phyloP scores from a whole-genome alignment of 2,113 vertebrate genomes.

The Electrona antarctica region DNA sequence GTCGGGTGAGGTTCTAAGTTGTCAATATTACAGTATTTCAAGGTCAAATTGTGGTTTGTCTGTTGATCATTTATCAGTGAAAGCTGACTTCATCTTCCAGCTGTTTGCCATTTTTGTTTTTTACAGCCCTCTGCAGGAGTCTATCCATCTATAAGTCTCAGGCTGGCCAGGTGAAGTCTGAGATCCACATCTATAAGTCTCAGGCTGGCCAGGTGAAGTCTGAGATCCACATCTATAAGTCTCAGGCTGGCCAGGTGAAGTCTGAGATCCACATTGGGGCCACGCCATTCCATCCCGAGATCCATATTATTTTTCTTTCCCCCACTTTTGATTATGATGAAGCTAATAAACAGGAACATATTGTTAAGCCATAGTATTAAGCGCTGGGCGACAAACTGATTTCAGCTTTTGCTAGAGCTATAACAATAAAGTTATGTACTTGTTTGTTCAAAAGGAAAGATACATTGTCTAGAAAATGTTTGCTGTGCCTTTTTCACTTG shows the following conservation, averaged over 20 bases:
- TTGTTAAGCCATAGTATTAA: neutral
- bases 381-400: slow-evolving; percentile 16
- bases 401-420: neutral
- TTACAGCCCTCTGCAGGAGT: too few species aligned
- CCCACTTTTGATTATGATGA: neutral
- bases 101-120: too few species aligned
- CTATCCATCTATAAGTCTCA: too few species aligned
- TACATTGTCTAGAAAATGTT: neutral
- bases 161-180: too few species aligned
- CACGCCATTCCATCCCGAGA: too few species aligned
- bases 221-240: too few species aligned
- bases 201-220: too few species aligned
- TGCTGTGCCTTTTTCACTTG: slow-evolving; percentile 11
- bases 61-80: neutral
- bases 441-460: neutral
- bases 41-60: slow-evolving; percentile 16
- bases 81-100: neutral
- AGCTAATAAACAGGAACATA: neutral
- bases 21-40: neutral
- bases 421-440: neutral
- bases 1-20: too few species aligned
- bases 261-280: too few species aligned
- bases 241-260: too few species aligned
- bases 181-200: too few species aligned
- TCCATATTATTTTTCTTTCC: neutral